Evolutionary conservation across 2,113 vertebrate species (phyloP), one percentile per base, ranked within the genome.

Genomic region (Nothoprocta perdicaria): DNA sequence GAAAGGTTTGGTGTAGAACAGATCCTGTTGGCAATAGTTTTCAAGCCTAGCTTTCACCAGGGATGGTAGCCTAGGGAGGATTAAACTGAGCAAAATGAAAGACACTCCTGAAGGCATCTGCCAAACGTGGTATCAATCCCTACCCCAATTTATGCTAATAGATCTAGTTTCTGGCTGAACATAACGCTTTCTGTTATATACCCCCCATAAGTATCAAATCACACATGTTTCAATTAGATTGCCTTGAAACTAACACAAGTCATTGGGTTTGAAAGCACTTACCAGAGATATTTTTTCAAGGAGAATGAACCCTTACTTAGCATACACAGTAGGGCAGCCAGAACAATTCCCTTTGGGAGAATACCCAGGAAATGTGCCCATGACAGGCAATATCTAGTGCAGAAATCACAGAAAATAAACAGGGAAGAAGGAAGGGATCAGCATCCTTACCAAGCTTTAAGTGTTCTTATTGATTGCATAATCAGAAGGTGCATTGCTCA

Each of bases 261-360:
- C 96, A 94, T 96, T 97, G 95, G 96, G 97, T 97, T 97, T 97
- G 92, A 95, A 97, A 98, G 95, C 98, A 98, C 96, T 98, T 97
- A 97, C 95, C 97, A 97, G 95, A 98, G 97, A 94, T 97, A 98
- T 76, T 76, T 58, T 1, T 97, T 97, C 98, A 96, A 97, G 92
- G 94, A 97, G 96, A 97, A 98, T 96, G 95, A 98, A 98, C 97
- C 96, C 96, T 97, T 96, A 80, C 97, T 98, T 97, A 65, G 52
- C 23, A 94, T 96, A 92, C 97, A 97, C 84, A 98, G 95, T 96
- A 95, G 97, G 95, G 95, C 93, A 96, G 97, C 97, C 84, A 96
- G 96, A 72, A 97, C 96, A 97, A 95, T 96, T 95, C 97, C 98
- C 97, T 98, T 67, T 89, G 88, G 94, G 83, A 97, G 91, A 84